Evolutionary conservation across 1,140 invertebrate species (phyloP).

Genomic region (Tribolium madens): DNA sequence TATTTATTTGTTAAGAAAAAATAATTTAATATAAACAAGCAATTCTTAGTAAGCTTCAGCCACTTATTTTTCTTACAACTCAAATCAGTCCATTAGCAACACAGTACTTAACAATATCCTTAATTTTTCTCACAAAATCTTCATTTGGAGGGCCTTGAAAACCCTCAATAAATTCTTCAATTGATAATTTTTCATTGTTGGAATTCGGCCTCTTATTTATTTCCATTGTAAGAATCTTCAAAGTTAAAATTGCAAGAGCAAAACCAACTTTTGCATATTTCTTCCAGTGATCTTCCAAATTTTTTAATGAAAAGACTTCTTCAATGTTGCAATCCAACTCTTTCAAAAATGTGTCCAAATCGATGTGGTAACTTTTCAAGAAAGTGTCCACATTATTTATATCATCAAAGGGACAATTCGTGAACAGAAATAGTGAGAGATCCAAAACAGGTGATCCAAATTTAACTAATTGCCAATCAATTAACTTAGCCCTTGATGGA

Average conservation of each 20-base stretch:
- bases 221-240: neutral
- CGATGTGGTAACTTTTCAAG: neutral
- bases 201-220: neutral
- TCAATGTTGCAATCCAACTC: neutral
- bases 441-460: conserved; percentile 14
- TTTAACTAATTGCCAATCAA: conserved; percentile 1
- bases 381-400: neutral
- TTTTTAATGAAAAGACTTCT: neutral
- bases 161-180: neutral
- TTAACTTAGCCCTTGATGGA: neutral
- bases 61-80: neutral
- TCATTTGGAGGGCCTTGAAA: neutral
- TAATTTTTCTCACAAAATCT: neutral
- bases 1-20: too few species aligned
- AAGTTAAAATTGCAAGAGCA: neutral
- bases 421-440: conserved; percentile 1
- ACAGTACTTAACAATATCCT: conserved; percentile 5
- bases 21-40: too few species aligned
- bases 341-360: neutral
- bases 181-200: neutral
- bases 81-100: neutral
- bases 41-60: too few species aligned
- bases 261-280: conserved; percentile 1
- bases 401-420: conserved; percentile 14
- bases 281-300: neutral